These are phyloP conservation scores for Apis florea DNA, from an alignment of 1,140 invertebrate genomes.

Conservation along the genomic window DNA sequence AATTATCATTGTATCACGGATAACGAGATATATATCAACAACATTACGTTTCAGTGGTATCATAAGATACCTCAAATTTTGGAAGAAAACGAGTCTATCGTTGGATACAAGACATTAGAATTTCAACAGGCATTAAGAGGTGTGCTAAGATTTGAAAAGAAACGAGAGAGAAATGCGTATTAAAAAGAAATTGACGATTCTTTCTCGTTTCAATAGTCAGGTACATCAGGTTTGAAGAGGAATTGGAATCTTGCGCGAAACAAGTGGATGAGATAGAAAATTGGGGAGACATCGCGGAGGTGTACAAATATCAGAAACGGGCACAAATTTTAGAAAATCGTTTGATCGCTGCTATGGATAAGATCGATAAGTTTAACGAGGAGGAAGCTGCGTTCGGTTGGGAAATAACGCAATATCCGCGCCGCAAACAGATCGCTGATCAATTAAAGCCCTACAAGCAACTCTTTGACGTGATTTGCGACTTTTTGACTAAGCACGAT, in stretches of 20 bases:
- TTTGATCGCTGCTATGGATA: conserved; percentile 86
- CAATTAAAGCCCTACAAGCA: conserved; percentile 91
- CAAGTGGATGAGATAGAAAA: conserved; percentile 92
- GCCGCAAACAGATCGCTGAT: conserved; percentile 87
- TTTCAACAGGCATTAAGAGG: conserved; percentile 90
- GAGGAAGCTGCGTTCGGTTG: conserved; percentile 94
- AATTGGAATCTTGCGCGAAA: conserved; percentile 89
- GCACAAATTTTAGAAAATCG: conserved; percentile 87
- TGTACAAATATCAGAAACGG: conserved; percentile 91
- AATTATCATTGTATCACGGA: conserved; percentile 89
- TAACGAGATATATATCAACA: conserved; percentile 91
- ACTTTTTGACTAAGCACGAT: conserved; percentile 92
- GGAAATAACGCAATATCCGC: conserved; percentile 93
- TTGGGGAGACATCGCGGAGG: conserved; percentile 91
- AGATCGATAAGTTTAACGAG: conserved; percentile 94
- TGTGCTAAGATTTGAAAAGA: conserved; percentile 23
- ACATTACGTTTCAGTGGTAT: conserved; percentile 91
- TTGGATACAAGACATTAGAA: conserved; percentile 91
- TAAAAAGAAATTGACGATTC: neutral
- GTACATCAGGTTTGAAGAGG: conserved; percentile 88
- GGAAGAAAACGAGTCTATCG: conserved; percentile 88
- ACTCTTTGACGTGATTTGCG: conserved; percentile 91
- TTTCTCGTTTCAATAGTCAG: conserved; percentile 79
- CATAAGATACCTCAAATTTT: conserved; percentile 89
- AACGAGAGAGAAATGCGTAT: neutral